Evolutionary conservation across 2,888 invertebrate species (phyloP).

Genomic region (Tupiocoris notatus): DNA sequence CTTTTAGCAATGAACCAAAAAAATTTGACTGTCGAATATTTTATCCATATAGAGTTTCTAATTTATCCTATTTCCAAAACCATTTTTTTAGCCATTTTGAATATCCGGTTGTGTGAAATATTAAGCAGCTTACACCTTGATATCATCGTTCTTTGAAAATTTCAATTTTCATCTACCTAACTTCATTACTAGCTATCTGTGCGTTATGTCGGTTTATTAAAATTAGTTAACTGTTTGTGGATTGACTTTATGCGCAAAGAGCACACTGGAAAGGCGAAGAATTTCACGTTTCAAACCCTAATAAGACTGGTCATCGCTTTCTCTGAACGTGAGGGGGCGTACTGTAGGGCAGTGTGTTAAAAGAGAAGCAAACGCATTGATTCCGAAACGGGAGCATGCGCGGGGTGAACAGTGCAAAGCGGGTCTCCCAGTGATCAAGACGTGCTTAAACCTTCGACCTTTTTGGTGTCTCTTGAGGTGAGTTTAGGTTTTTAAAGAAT

Average conservation of each 20-base stretch:
- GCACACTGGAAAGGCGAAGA: neutral
- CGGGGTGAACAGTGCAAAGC: constrained; percentile 35
- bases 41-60: no score
- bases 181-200: neutral
- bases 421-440: constrained; percentile 36
- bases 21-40: no score
- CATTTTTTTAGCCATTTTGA: no score
- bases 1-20: no score
- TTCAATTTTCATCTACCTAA: neutral
- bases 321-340: constrained; percentile 48
- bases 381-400: constrained; percentile 39
- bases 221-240: no score
- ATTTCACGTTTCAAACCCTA: constrained; percentile 19
- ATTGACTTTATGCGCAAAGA: neutral
- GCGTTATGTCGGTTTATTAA: no score
- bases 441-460: constrained; percentile 28
- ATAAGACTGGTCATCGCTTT: constrained; percentile 36
- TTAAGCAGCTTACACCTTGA: no score
- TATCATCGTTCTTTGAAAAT: neutral
- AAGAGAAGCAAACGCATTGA: constrained; percentile 41
- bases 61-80: no score
- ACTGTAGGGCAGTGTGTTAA: constrained; percentile 44
- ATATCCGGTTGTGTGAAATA: no score
- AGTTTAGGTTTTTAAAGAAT: constrained; percentile 2
- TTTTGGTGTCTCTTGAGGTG: constrained; percentile 15